These are phyloP conservation scores for Macquaria ambigua DNA, from an alignment of 2,113 vertebrate genomes.

Conservation along the genomic window DNA sequence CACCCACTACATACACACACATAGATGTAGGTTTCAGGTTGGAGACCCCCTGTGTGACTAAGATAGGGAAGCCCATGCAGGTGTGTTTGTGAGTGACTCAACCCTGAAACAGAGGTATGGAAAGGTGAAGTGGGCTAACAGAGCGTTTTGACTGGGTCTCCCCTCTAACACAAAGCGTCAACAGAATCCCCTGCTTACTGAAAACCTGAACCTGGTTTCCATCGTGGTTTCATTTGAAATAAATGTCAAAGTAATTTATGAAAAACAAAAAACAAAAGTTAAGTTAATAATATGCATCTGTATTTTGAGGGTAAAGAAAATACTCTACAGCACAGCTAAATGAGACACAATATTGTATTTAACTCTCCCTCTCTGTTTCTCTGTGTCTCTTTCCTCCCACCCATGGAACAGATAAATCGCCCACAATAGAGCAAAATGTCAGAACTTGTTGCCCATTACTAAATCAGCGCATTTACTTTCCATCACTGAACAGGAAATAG, in stretches of 20 bases:
- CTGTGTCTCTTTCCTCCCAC: slow-evolving; percentile 54
- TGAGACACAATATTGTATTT: not conserved
- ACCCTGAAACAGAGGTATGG: slow-evolving; percentile 69
- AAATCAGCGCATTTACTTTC: slow-evolving; percentile 64
- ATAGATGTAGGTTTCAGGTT: slow-evolving; percentile 63
- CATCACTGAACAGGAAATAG: slow-evolving; percentile 69
- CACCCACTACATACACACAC: slow-evolving; percentile 64
- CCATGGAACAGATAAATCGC: slow-evolving; percentile 60
- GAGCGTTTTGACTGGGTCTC: slow-evolving; percentile 71
- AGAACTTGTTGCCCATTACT: slow-evolving; percentile 53
- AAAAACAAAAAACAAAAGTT: not conserved
- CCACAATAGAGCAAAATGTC: slow-evolving; percentile 62
- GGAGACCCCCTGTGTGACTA: slow-evolving; percentile 80
- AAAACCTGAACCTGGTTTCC: slow-evolving; percentile 44
- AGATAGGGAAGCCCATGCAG: slow-evolving; percentile 82
- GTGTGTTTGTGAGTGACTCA: slow-evolving; percentile 73
- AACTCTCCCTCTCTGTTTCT: not conserved
- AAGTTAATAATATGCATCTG: not conserved
- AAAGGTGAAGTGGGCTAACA: slow-evolving; percentile 76
- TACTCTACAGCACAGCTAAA: not conserved
- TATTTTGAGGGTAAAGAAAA: not conserved
- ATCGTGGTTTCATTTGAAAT: slow-evolving; percentile 33
- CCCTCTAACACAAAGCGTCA: slow-evolving; percentile 64
- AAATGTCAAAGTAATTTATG: not conserved
- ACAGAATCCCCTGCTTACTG: slow-evolving; percentile 75